Base-by-base conservation (phyloP, 2,113 vertebrate species). In the Datnioides undecimradiatus region DNA sequence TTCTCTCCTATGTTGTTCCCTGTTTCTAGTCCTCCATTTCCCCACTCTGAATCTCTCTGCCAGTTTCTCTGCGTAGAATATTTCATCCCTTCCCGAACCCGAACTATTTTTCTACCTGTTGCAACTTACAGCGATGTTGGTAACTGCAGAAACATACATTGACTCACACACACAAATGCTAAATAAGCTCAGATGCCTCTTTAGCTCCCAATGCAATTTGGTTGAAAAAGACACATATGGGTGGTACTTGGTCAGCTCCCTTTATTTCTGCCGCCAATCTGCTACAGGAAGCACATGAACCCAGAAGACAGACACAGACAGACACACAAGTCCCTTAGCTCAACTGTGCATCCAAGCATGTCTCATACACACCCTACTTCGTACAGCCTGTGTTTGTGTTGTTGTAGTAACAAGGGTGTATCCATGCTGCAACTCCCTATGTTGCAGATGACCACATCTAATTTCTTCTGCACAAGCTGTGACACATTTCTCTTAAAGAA, bases 211-310 rank as follows among this genome's bases (percentile, higher is more conserved):
- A 3, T 38, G 73, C 3, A 40, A 40, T 49, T 14, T 40, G 3
- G 45, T 49, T 10, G 0, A 58, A 55, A 27, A 46, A 57, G n/a
- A 59, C 16, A 43, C 23, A 63, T 10, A 45, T 48, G 85, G 55
- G 60, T 63, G 64, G 34, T 46, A 52, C 90, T 93, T 87, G 77
- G 91, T 93, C 91, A 82, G 90, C 87, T 94, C 89, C 94, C 92
- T 94, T 95, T 90, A 90, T 89, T 78, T 88, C 90, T 77, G 89
- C 90, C 94, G 90, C 92, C 91, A 95, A 94, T 93, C 92, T 92
- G 92, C 93, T 95, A 94, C 88, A 94, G 90, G 91, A 94, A 93
- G 90, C 91, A 90, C 92, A 94, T 92, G 87, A 89, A 91, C 93
- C 87, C 62, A 41, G 36, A 73, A 27, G 40, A 58, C 49, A 54